Percentiles rank a stretch among this genome's conserved stretches.
Evolutionary conservation across 2,888 invertebrate genomes (phyloP).

Genomic region (Holacanthella duospinosa): DNA sequence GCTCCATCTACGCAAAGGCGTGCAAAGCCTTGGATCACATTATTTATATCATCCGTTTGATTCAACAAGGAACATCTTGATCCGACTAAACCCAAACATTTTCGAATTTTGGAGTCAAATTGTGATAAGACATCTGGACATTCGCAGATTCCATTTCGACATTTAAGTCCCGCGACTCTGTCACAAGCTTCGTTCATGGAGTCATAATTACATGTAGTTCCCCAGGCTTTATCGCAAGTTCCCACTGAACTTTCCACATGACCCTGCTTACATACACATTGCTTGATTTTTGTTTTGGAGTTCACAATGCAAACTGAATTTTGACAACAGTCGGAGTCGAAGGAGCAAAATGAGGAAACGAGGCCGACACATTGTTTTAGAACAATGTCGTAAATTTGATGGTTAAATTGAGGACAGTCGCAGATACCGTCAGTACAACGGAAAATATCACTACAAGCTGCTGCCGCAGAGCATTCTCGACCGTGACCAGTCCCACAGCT

Average conservation of each 20-base stretch:
- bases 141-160: neutral
- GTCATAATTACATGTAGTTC: neutral
- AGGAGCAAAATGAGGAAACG: neutral
- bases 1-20: neutral
- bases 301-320: neutral
- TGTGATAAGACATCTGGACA: neutral
- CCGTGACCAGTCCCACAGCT: neutral
- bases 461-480: neutral
- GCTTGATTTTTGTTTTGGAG: neutral
- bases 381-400: neutral
- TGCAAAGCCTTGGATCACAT: too few relatives aligned
- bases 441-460: neutral
- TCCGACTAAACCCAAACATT: neutral
- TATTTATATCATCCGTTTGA: too few relatives aligned
- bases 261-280: neutral
- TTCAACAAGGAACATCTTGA: too few relatives aligned
- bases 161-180: neutral
- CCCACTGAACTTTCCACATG: neutral
- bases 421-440: neutral
- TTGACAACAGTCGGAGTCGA: neutral
- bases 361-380: neutral
- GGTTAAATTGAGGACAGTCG: neutral
- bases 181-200: neutral
- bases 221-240: neutral
- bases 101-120: neutral